Conservation (phyloP, 1,140 invertebrate genomes). For the Aphis gossypii region DNA sequence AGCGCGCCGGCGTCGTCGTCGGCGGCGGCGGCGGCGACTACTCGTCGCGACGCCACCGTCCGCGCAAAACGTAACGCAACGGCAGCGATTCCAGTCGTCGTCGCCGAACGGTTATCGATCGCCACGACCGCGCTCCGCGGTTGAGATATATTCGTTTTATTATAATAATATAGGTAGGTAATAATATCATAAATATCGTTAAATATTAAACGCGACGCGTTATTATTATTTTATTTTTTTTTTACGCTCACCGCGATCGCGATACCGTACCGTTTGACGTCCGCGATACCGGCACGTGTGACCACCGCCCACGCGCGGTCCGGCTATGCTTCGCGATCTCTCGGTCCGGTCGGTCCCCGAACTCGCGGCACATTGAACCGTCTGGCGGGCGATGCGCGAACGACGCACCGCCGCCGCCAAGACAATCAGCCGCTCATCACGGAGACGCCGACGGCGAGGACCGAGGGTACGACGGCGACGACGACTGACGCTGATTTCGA, state of each 20-base stretch:
- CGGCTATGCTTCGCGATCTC: neutral
- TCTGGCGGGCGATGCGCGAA: neutral
- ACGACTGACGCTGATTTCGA: neutral
- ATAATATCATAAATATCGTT: too few relatives aligned
- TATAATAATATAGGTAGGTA: neutral
- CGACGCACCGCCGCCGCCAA: neutral
- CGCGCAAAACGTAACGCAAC: slow-evolving; percentile 21
- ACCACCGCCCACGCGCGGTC: neutral
- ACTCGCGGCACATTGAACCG: neutral
- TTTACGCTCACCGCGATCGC: too few relatives aligned
- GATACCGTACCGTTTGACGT: neutral
- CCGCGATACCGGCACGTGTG: neutral
- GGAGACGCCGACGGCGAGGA: neutral
- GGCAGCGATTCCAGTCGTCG: slow-evolving; percentile 16
- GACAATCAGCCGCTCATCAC: neutral
- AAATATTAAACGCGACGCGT: neutral
- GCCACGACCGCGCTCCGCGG: neutral
- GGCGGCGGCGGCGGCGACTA: neutral
- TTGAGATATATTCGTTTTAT: neutral
- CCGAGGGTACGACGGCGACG: neutral
- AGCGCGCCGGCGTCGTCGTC: neutral
- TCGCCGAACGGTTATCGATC: slow-evolving; percentile 16
- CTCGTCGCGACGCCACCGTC: slow-evolving; percentile 20
- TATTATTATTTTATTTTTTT: too few relatives aligned
- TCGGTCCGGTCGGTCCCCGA: neutral